Evolutionary conservation across 2,888 invertebrate species (phyloP), one percentile per base, ranked within the genome.

Genomic region (Teleiodes luculella): DNA sequence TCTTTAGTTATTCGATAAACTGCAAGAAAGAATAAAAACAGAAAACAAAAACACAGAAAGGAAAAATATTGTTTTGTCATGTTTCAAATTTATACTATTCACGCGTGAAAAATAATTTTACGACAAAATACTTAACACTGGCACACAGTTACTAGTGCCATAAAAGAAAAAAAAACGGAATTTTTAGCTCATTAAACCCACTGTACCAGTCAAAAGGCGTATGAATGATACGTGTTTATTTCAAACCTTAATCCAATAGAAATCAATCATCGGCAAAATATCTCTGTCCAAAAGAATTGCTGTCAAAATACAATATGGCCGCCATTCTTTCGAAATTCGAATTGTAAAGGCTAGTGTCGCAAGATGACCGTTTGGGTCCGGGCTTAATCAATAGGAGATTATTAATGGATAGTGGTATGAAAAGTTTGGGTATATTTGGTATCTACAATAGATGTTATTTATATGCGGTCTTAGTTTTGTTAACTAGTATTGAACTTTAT

Each of bases 361-460:
- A 72, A 72, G 64, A 56, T 59, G 61, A 65, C 24, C 13, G 43
- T 20, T 20, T 68, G 70, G 70, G n/a, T 79, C 74, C 70, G 68
- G 73, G 76, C 77, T 75, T 73, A 76, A 79, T 78, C 78, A 77
- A 74, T 73, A 70, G 75, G 65, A 58, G 68, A 70, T 78, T 78
- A 79, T 80, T 79, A 77, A 80, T 80, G 71, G 72, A 67, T 66
- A 53, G 41, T 37, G 47, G 53, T 52, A 55, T 50, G 63, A 60
- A 61, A 65, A 67, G 61, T 56, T 55, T 64, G 59, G 56, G 57
- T 20, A 8, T 33, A 11, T 33, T 33, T 6, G 10, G 7, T 8
- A n/a, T n/a, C n/a, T 47, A 35, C 35, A 13, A 43, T 43, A 10
- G 20, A 35, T 48, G 35, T 20, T 48, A 35, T 8, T 48, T 28